These are phyloP conservation scores for Heliconius erato DNA, from an alignment of 2,888 invertebrate species.

Conservation along the genomic window DNA sequence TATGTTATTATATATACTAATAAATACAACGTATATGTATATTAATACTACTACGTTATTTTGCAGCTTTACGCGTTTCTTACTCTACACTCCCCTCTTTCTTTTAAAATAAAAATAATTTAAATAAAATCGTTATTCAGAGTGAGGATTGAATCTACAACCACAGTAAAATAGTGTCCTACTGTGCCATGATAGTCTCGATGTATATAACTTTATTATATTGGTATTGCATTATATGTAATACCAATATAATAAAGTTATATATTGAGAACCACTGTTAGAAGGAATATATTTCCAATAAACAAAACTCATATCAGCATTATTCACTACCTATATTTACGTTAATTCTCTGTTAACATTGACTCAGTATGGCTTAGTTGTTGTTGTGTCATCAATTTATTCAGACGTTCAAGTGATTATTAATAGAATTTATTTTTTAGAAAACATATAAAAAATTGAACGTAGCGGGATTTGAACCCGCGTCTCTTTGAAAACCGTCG, in stretches of 20 bases:
- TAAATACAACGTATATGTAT: too few relatives aligned
- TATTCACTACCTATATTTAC: slow-evolving; percentile 23
- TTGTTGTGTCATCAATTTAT: slow-evolving; percentile 27
- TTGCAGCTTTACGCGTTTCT: too few relatives aligned
- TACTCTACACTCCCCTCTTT: too few relatives aligned
- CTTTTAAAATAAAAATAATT: too few relatives aligned
- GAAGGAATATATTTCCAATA: slow-evolving; percentile 1
- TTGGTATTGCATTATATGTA: background rate
- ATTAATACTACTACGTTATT: too few relatives aligned
- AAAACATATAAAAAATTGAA: too few relatives aligned
- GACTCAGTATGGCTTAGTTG: slow-evolving; percentile 11
- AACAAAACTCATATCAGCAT: slow-evolving; percentile 15
- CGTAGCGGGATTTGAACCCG: too few relatives aligned
- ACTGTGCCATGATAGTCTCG: too few relatives aligned
- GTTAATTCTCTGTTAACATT: slow-evolving; percentile 2
- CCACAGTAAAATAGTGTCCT: too few relatives aligned
- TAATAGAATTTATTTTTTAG: background rate
- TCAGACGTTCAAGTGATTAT: background rate
- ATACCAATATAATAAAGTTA: background rate
- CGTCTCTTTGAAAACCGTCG: too few relatives aligned
- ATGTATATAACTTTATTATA: too few relatives aligned
- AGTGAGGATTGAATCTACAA: background rate
- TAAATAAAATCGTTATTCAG: background rate
- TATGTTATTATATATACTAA: too few relatives aligned
- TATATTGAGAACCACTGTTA: background rate